Evolutionary conservation across 2,113 vertebrate species (phyloP).

Genomic region (Nycticebus coucang): DNA sequence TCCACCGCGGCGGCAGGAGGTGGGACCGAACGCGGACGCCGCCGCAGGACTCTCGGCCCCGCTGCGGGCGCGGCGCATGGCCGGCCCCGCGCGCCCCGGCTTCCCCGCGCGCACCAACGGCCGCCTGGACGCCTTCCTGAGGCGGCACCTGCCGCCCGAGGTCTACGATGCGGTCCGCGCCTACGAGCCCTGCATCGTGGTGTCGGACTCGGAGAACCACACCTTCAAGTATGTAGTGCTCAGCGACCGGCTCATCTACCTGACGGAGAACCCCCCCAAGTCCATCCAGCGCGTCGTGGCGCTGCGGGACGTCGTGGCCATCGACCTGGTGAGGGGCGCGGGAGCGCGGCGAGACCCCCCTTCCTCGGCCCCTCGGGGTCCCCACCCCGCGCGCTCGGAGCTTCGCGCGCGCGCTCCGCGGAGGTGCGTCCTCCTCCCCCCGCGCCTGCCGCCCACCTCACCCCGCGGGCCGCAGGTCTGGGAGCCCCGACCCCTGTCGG

Average conservation of each 20-base stretch:
- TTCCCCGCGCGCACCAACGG: slow-evolving; percentile 77
- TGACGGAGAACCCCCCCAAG: slow-evolving; percentile 86
- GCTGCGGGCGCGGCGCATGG: slow-evolving; percentile 72
- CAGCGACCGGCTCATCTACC: slow-evolving; percentile 86
- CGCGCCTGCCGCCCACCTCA: too few species aligned
- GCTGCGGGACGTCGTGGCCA: slow-evolving; percentile 84
- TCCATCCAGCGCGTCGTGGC: slow-evolving; percentile 80
- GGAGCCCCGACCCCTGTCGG: too few species aligned
- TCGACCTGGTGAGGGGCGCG: slow-evolving; percentile 86
- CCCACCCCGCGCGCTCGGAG: too few species aligned
- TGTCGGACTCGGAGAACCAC: slow-evolving; percentile 82
- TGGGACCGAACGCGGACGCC: background rate
- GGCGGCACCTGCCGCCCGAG: slow-evolving; percentile 81
- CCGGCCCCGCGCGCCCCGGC: slow-evolving; percentile 57
- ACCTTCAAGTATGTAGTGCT: slow-evolving; percentile 88
- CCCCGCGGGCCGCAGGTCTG: too few species aligned
- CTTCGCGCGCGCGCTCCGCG: too few species aligned
- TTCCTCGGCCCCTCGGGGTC: background rate
- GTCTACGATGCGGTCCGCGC: slow-evolving; percentile 86
- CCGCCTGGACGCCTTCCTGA: slow-evolving; percentile 87
- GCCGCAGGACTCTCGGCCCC: rapidly evolving
- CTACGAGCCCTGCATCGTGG: slow-evolving; percentile 87
- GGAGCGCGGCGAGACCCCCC: background rate
- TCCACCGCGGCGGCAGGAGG: background rate
- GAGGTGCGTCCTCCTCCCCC: too few species aligned